A percentile compares a stretch with the other conserved stretches of the same genome.
Conservation (phyloP, 2,888 invertebrate species). For the Andrena trimmerana region DNA sequence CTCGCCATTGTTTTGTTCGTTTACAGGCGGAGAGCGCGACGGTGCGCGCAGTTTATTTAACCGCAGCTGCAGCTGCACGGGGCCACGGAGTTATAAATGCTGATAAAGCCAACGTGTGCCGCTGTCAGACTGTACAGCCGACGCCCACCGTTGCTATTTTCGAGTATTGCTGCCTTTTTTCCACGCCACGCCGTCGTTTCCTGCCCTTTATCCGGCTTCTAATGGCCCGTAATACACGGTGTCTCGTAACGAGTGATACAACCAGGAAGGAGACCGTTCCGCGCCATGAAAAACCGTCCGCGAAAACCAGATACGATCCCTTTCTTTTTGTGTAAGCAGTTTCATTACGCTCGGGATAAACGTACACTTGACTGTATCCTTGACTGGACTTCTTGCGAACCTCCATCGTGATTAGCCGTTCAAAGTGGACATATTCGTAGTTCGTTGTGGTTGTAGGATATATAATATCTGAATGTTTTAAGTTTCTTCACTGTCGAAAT, state of each 20-base stretch:
- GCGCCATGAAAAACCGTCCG: neutral
- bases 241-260: neutral
- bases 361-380: neutral
- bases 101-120: slow-evolving; percentile 57
- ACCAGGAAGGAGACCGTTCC: neutral
- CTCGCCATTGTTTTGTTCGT: slow-evolving; percentile 69
- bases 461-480: neutral
- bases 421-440: neutral
- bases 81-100: slow-evolving; percentile 66
- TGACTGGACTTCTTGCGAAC: neutral
- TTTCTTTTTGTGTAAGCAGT: neutral
- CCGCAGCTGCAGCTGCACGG: slow-evolving; percentile 57
- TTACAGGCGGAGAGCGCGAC: slow-evolving; percentile 20
- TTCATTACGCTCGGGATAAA: neutral
- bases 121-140: slow-evolving; percentile 43
- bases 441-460: neutral
- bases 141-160: slow-evolving; percentile 60
- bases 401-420: neutral
- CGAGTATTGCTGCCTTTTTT: slow-evolving; percentile 51
- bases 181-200: neutral
- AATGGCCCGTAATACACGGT: slow-evolving; percentile 1
- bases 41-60: slow-evolving; percentile 67
- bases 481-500: neutral
- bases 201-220: slow-evolving; percentile 25
- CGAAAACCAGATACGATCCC: neutral